Evolutionary conservation across 2,113 vertebrate genomes (phyloP).

Genomic region (Etia nguti): DNA sequence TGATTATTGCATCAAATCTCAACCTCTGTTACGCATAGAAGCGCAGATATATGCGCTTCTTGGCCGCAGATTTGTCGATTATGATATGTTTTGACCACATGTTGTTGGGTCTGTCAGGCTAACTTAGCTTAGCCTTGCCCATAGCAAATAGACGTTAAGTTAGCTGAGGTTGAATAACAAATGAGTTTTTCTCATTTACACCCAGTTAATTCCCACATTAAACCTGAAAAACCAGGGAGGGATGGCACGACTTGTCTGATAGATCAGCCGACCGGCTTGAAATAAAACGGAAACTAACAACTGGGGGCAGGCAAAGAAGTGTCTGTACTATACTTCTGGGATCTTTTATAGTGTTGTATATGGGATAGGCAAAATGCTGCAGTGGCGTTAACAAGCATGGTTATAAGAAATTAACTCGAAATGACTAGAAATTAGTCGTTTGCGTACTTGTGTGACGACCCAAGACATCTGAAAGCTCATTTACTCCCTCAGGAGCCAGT

Average conservation of each 20-base stretch:
- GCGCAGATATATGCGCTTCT: accelerated
- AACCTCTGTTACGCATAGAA: background rate
- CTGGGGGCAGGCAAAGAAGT: background rate
- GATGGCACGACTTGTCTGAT: background rate
- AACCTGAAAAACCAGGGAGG: background rate
- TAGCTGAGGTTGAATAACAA: background rate
- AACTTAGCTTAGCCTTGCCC: conserved; percentile 29
- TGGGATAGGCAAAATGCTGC: background rate
- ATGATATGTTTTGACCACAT: background rate
- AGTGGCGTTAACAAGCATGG: background rate
- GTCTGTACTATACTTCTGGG: background rate
- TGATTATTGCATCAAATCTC: accelerated
- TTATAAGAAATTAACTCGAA: background rate
- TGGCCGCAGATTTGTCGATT: background rate
- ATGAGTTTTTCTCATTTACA: background rate
- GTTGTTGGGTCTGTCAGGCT: conserved; percentile 18
- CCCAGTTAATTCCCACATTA: background rate
- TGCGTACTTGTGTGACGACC: background rate
- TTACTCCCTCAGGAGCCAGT: conserved; percentile 80
- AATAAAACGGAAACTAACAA: conserved; percentile 10
- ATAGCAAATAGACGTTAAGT: background rate
- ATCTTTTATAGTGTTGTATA: background rate
- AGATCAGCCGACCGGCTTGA: background rate
- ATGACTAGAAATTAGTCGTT: background rate
- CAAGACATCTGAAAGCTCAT: background rate